Evolutionary conservation across 2,797 vertebrate species (phyloP), one percentile per base, ranked within the genome.

Genomic region (Adrianichthys oophorus): DNA sequence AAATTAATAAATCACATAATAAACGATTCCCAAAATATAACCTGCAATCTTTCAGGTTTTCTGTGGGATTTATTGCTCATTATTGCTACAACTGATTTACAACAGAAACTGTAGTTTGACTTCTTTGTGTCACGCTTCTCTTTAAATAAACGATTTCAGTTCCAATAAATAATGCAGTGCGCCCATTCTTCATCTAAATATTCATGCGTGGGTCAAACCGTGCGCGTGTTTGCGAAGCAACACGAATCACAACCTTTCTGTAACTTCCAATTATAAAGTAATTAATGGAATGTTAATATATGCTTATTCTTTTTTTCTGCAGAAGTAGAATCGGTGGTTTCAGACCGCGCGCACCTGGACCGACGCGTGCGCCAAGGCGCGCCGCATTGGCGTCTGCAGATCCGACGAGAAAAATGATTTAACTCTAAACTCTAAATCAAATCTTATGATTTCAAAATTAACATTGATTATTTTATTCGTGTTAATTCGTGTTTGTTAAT

Each of bases 121-220:
- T 74, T 53, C 51, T 67, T 74, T 68, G 70, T 62, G 75, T 75
- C 65, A 45, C 61, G 53, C 72, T 68, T 58, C 52, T 66, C 68
- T 65, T 79, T 79, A 68, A 74, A 79, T 75, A 62, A 52, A 59
- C 19, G 70, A 77, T 76, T 72, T 75, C 59, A 72, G 52, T 72
- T 71, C 68, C 23, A 54, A 84, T 81, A 68, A 86, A 82, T 84
- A 79, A 84, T 84, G 70, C 68, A 83, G 52, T 58, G 4, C 59
- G 23, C 51, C 15, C 13, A 19, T 19, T 54, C 65, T n/a, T 52
- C 56, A 78, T 74, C 80, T 67, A 84, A 85, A 85, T 80, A 82
- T 80, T 76, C 17, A 81, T 66, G 29, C 0, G 50, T 71, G 8
- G 17, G 69, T 78, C 41, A 62, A 29, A 40, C 65, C 55, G 53